A percentile compares a stretch with the other conserved stretches of the same genome.
Conservation (phyloP, 2,113 vertebrate species). For the Stomatorhinus ivindoensis region DNA sequence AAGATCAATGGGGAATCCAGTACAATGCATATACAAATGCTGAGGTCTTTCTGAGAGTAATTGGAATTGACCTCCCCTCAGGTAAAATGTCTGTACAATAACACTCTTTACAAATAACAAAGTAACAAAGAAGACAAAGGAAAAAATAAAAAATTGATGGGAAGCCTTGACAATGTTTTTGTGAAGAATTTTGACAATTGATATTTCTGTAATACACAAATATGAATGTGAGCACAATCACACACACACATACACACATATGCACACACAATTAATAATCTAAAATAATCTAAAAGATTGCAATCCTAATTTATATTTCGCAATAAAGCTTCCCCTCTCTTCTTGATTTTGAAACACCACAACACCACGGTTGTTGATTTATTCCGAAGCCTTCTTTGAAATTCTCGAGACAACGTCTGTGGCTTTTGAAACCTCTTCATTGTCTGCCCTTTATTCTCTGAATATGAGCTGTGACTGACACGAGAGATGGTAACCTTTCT, state of each 20-base stretch:
- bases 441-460: constrained; percentile 14
- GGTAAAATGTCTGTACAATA: constrained; percentile 6
- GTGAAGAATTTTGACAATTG: neutral
- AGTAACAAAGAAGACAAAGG: neutral
- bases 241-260: neutral
- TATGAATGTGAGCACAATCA: neutral
- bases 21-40: constrained; percentile 11
- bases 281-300: neutral
- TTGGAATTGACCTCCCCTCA: constrained; percentile 14
- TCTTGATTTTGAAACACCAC: neutral
- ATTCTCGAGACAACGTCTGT: constrained; percentile 1
- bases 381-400: constrained; percentile 8
- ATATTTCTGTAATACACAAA: neutral
- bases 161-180: neutral
- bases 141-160: neutral
- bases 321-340: neutral
- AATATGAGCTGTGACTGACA: constrained; percentile 19
- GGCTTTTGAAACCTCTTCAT: constrained; percentile 20
- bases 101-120: neutral
- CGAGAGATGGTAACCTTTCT: constrained; percentile 19
- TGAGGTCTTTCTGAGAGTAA: neutral
- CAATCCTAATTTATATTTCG: neutral
- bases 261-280: neutral
- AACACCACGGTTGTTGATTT: neutral
- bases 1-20: constrained; percentile 11